phyloP scores from a whole-genome alignment of 2,888 invertebrate genomes.

The Galerucella pusilla region DNA sequence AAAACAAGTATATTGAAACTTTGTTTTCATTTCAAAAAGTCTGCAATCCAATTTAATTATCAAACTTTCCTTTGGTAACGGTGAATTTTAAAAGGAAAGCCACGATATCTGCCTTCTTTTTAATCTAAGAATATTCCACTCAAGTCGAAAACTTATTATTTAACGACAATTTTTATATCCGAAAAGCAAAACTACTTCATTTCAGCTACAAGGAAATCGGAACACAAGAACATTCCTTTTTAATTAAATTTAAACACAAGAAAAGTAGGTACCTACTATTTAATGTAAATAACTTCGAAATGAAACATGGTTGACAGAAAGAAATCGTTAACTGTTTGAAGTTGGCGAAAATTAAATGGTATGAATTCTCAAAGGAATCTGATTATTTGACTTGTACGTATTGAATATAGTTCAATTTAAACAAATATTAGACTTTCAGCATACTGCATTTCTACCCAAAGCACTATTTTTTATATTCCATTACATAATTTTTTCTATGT shows the following conservation, averaged over 20 bases:
- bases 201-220: conserved; percentile 17
- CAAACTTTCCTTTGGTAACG: background rate
- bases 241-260: conserved; percentile 26
- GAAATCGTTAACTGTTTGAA: background rate
- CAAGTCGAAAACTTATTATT: conserved; percentile 22
- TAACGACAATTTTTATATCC: conserved; percentile 27
- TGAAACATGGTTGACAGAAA: background rate
- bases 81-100: conserved; percentile 23
- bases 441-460: background rate
- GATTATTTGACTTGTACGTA: background rate
- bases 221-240: conserved; percentile 20
- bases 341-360: background rate
- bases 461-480: background rate
- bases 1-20: background rate
- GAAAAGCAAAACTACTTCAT: conserved; percentile 17
- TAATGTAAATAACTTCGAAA: background rate
- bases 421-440: too few species aligned
- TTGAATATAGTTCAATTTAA: too few species aligned
- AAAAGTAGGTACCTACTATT: background rate
- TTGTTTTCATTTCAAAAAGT: background rate
- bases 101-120: conserved; percentile 28
- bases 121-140: conserved; percentile 23
- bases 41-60: background rate
- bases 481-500: too few species aligned
- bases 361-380: background rate